A percentile compares a stretch with the other conserved stretches of the same genome.
These are phyloP conservation scores for Meteorus sp. DNA, from an alignment of 1,140 invertebrate genomes.

Conservation along the genomic window DNA sequence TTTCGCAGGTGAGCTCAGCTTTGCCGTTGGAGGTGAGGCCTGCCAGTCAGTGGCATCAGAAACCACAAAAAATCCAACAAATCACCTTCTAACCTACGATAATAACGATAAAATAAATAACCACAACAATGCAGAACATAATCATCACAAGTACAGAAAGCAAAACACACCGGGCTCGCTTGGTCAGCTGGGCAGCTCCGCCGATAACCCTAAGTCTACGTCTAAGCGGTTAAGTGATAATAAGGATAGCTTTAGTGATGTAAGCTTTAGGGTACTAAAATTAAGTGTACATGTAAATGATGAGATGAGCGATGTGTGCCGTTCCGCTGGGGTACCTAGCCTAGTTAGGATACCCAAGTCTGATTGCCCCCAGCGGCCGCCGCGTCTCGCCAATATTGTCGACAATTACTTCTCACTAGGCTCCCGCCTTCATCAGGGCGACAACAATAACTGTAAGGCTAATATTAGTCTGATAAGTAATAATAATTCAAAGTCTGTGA, in stretches of 20 bases:
- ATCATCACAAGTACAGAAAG: slow-evolving; percentile 60
- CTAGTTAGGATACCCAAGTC: slow-evolving; percentile 62
- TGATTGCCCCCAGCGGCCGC: slow-evolving; percentile 56
- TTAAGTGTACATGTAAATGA: slow-evolving; percentile 40
- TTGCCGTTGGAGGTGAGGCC: slow-evolving; percentile 55
- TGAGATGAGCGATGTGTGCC: slow-evolving; percentile 45
- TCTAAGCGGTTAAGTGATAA: slow-evolving; percentile 62
- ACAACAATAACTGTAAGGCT: slow-evolving; percentile 60
- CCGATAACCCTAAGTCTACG: slow-evolving; percentile 60
- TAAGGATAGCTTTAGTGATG: slow-evolving; percentile 59
- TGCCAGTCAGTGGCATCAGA: slow-evolving; percentile 57
- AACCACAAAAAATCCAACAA: slow-evolving; percentile 58
- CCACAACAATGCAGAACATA: slow-evolving; percentile 59
- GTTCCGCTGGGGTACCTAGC: slow-evolving; percentile 58
- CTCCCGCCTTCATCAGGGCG: slow-evolving; percentile 54
- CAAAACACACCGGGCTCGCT: slow-evolving; percentile 54
- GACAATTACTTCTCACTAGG: slow-evolving; percentile 59
- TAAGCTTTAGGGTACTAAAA: slow-evolving; percentile 60
- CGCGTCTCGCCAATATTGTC: slow-evolving; percentile 53
- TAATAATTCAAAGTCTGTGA: slow-evolving; percentile 61
- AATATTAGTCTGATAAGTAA: slow-evolving; percentile 56
- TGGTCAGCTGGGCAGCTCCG: slow-evolving; percentile 56
- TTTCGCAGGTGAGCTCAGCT: slow-evolving; percentile 56
- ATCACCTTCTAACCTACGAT: slow-evolving; percentile 58
- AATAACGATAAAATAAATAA: slow-evolving; percentile 56